These are phyloP conservation scores for Scaeva pyrastri DNA, from an alignment of 2,888 invertebrate species.

Conservation along the genomic window DNA sequence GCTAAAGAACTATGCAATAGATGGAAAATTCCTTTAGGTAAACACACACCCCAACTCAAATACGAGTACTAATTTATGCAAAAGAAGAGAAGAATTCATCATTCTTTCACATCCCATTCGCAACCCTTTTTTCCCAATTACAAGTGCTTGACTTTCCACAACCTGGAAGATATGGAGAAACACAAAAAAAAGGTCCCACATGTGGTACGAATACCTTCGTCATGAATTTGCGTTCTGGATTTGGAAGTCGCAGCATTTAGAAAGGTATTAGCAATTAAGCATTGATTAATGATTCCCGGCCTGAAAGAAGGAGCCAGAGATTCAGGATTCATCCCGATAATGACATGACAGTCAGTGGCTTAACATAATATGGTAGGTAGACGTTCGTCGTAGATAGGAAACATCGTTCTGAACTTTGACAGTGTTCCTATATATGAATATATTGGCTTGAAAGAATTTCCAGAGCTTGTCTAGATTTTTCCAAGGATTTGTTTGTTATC, in stretches of 20 bases:
- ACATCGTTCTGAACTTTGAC: conserved; percentile 34
- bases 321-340: conserved; percentile 67
- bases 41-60: conserved; percentile 43
- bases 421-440: neutral
- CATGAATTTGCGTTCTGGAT: conserved; percentile 62
- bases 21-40: conserved; percentile 58
- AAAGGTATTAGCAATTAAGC: conserved; percentile 75
- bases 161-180: neutral
- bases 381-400: neutral
- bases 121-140: conserved; percentile 61
- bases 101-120: conserved; percentile 4
- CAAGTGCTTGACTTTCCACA: conserved; percentile 51
- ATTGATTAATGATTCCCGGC: conserved; percentile 68
- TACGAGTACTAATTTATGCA: conserved; percentile 47
- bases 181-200: conserved; percentile 50
- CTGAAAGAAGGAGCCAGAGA: conserved; percentile 21
- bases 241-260: conserved; percentile 45
- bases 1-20: conserved; percentile 40
- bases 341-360: conserved; percentile 75
- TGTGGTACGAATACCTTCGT: conserved; percentile 41
- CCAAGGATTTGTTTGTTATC: conserved; percentile 48
- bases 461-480: conserved; percentile 41
- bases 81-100: conserved; percentile 55
- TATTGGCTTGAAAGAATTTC: conserved; percentile 38
- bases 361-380: conserved; percentile 51